A percentile compares a stretch with the other conserved stretches of the same genome.
Evolutionary conservation across 2,113 vertebrate genomes (phyloP).

Genomic region (Callithrix jacchus): DNA sequence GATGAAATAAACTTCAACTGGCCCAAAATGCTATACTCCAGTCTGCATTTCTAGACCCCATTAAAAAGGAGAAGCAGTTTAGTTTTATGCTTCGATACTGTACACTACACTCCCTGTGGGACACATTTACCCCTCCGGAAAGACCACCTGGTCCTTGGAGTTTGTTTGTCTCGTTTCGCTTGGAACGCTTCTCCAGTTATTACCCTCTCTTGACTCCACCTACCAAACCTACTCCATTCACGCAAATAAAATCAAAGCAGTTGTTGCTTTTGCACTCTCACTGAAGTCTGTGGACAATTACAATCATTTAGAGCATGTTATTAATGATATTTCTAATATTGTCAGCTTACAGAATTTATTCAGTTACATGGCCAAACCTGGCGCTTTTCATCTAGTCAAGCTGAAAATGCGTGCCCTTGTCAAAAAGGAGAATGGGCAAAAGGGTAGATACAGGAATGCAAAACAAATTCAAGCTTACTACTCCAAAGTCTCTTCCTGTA

Average conservation of each 20-base stretch:
- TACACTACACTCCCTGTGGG: not conserved
- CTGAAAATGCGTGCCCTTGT: not conserved
- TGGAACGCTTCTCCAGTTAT: not conserved
- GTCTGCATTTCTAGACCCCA: not conserved
- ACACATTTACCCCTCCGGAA: not conserved
- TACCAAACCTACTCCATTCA: not conserved
- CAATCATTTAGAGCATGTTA: not conserved
- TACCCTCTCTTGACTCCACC: not conserved
- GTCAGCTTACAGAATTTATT: not conserved
- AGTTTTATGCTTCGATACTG: not conserved
- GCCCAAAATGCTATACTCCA: not conserved
- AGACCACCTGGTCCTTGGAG: not conserved
- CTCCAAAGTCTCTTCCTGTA: not conserved
- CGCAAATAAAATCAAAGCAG: not conserved
- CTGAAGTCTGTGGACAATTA: not conserved
- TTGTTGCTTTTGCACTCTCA: not conserved
- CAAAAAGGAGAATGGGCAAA: not conserved
- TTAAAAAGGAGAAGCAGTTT: not conserved
- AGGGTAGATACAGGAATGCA: not conserved
- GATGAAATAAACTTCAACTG: not conserved
- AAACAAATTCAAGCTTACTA: not conserved
- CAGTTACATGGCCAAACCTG: not conserved
- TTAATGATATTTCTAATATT: not conserved
- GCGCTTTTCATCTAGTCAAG: not conserved
- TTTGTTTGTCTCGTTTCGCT: not conserved